Base-by-base conservation (phyloP, 2,888 invertebrate genomes). In the Acanthosoma haemorrhoidale region DNA sequence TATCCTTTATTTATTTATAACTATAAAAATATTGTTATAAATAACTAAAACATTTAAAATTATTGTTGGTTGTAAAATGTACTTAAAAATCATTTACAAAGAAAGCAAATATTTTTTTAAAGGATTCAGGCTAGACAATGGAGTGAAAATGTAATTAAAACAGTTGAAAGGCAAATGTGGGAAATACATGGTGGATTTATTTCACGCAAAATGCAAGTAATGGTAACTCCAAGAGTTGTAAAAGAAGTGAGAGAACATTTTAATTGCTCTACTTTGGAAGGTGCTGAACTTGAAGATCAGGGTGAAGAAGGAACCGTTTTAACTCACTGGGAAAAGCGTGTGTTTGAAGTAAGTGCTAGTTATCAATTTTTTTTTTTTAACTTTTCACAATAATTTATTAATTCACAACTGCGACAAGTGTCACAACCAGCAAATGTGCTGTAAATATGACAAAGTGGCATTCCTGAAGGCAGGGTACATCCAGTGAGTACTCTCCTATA, bases 241-340 rank as follows among this genome's bases (percentile, higher is more conserved):
- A 84, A 85, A 74, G 97, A 97, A 84, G 96, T 90, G 18, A 84
- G 93, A 13, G 83, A 85, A 4, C 95, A 96, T 80, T 97, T 96
- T 80, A 88, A 90, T 79, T 97, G 97, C 78, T 83, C 87, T 0
- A 81, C 84, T 39, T 80, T 99, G 34, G 97, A 97, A 81, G 98
- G 98, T 0, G 98, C 97, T 0, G 98, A 99, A 79, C 80, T 99
- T 51, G 98, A 99, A 81, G 96, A 99, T 81, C 98, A 99, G 81
- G 98, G 98, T 0, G 95, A 94, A 15, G 95, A 97, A 75, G 99
- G 99, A 0, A 99, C 99, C 0, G 91, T 93, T 0, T 82, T 97
- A 57, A 98, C 98, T 0, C 99, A 99, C 79, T 99, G 98, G 98
- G 99, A 99, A 81, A 99, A 99, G 79, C 82, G 99, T 68, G 88